A percentile compares a stretch with the other conserved stretches of the same genome.
These are phyloP conservation scores for Siderastrea siderea DNA, from an alignment of 92 coral and sea anemone species.

Conservation along the genomic window DNA sequence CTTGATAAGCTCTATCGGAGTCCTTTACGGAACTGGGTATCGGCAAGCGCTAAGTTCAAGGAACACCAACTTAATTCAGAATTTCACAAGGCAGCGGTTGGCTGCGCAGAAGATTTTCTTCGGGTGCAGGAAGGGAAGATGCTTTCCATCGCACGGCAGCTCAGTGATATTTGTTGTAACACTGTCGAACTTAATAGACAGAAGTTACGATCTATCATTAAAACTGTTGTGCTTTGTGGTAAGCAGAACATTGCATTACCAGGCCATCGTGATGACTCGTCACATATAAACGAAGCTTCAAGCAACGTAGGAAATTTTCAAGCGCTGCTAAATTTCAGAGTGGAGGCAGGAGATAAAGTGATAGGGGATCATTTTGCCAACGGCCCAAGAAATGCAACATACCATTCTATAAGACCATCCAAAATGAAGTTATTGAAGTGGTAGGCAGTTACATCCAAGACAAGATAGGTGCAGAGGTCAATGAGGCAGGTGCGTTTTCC, in stretches of 20 bases:
- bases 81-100: conserved; percentile 48
- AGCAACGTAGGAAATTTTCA: conserved; percentile 80
- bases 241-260: conserved; percentile 75
- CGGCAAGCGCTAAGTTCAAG: conserved; percentile 31
- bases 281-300: conserved; percentile 54
- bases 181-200: conserved; percentile 63
- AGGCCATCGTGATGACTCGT: conserved; percentile 79
- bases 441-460: conserved; percentile 56
- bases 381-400: conserved; percentile 66
- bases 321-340: conserved; percentile 76
- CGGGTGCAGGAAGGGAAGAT: conserved; percentile 48
- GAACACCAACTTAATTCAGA: conserved; percentile 53
- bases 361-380: conserved; percentile 59
- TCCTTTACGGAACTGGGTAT: conserved; percentile 50
- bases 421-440: conserved; percentile 65
- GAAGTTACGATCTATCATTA: conserved; percentile 62
- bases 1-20: conserved; percentile 46
- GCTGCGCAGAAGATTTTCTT: conserved; percentile 45
- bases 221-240: conserved; percentile 75
- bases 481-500: conserved; percentile 67
- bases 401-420: conserved; percentile 66
- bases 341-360: conserved; percentile 71
- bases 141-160: conserved; percentile 49
- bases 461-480: conserved; percentile 60
- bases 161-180: conserved; percentile 62